Conservation (phyloP, 1,140 invertebrate genomes). For the Lysiphlebus fabarum region DNA sequence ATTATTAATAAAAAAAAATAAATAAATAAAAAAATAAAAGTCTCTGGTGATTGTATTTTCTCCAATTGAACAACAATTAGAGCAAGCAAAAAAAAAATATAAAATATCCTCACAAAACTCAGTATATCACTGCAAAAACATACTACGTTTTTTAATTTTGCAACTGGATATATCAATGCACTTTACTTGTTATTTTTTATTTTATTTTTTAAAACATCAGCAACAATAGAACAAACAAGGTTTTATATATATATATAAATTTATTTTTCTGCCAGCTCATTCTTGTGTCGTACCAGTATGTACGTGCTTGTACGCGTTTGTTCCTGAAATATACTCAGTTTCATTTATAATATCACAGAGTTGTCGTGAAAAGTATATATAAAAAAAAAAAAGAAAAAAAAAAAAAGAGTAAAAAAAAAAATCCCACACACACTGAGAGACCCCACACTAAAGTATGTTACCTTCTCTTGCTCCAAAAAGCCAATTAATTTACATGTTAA, state of each 20-base stretch:
- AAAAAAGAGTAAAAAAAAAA: too few species aligned
- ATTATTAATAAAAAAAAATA: conserved; percentile 16
- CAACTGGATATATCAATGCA: conserved; percentile 6
- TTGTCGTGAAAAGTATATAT: conserved; percentile 15
- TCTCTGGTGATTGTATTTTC: neutral
- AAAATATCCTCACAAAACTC: neutral
- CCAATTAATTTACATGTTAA: too few species aligned
- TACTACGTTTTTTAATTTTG: too few species aligned
- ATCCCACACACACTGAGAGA: too few species aligned
- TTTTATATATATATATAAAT: neutral
- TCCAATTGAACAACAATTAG: conserved; percentile 19
- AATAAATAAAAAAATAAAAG: neutral
- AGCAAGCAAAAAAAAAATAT: neutral
- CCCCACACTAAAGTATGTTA: too few species aligned
- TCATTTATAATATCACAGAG: conserved; percentile 8
- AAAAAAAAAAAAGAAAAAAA: too few species aligned
- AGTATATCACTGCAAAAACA: too few species aligned
- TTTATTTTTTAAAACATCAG: conserved; percentile 18
- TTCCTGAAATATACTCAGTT: conserved; percentile 24
- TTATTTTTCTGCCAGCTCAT: conserved; percentile 45
- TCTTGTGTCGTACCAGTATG: conserved; percentile 35
- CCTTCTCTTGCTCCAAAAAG: too few species aligned
- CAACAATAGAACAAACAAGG: conserved; percentile 30
- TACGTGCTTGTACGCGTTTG: conserved; percentile 33
- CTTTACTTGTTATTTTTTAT: too few species aligned